Percentiles rank a stretch among this genome's conserved stretches.
Conservation (phyloP, 2,797 vertebrate species). For the Enoplosus armatus region DNA sequence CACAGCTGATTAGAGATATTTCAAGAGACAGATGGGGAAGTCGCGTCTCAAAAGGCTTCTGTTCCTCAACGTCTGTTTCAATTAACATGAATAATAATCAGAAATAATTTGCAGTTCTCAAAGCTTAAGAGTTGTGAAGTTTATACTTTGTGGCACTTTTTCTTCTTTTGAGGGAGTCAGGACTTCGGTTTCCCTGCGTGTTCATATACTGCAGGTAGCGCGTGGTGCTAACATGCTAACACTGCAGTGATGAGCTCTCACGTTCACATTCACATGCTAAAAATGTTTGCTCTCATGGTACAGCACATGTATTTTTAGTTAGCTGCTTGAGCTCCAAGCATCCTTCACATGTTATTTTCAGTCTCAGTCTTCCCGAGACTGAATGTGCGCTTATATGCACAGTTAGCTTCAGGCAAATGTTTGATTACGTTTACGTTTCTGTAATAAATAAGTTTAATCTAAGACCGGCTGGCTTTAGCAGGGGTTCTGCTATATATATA, state of each 20-base stretch:
- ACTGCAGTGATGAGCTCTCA: conserved; percentile 8
- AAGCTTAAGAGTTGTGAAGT: not conserved
- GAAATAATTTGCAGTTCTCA: not conserved
- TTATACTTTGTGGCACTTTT: not conserved
- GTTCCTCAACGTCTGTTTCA: not conserved
- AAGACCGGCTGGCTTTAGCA: not conserved
- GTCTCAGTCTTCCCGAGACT: not conserved
- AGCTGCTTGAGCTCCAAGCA: conserved; percentile 32
- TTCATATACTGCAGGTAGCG: not conserved
- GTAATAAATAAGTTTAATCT: not conserved
- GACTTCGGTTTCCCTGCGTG: not conserved
- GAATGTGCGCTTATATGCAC: fast-evolving
- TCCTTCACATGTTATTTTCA: conserved; percentile 38
- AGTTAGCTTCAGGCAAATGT: not conserved
- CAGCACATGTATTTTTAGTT: conserved; percentile 52
- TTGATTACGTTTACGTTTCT: not conserved
- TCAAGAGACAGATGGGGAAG: not conserved
- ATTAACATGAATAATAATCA: not conserved
- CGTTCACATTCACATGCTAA: conserved; percentile 33
- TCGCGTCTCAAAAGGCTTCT: conserved; percentile 14
- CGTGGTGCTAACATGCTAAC: conserved; percentile 22
- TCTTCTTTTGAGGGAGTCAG: not conserved
- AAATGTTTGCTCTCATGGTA: conserved; percentile 14
- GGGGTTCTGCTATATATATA: not conserved
- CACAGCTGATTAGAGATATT: conserved; percentile 37